Evolutionary conservation across 1,140 invertebrate species (phyloP).

Genomic region (Caenorhabditis brenneri): DNA sequence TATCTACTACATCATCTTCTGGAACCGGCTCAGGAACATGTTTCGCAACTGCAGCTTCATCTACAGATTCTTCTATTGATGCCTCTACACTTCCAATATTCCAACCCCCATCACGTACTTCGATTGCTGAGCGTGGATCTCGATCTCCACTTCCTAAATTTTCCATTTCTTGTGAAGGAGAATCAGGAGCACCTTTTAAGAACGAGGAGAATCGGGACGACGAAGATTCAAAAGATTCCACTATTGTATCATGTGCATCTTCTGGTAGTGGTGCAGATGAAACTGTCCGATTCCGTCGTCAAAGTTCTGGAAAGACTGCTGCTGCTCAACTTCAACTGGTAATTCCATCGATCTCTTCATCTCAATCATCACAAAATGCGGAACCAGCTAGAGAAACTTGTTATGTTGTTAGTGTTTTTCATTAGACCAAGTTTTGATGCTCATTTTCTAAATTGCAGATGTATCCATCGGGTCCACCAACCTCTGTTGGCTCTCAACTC

Average conservation of each 20-base stretch:
- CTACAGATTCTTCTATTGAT: constrained; percentile 68
- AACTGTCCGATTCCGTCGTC: constrained; percentile 11
- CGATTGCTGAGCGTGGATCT: constrained; percentile 39
- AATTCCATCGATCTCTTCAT: constrained; percentile 16
- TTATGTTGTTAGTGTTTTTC: neutral
- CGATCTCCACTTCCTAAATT: constrained; percentile 39
- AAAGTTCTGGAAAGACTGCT: neutral
- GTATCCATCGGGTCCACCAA: neutral
- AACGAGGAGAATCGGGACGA: neutral
- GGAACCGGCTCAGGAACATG: constrained; percentile 64
- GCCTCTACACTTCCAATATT: constrained; percentile 53
- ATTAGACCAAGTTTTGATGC: neutral
- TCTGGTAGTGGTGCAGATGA: neutral
- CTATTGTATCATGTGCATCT: neutral
- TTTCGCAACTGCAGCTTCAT: constrained; percentile 64
- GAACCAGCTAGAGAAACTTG: constrained; percentile 13
- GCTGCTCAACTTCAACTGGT: constrained; percentile 20
- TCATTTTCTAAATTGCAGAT: neutral
- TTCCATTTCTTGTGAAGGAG: constrained; percentile 30
- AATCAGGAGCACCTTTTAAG: neutral
- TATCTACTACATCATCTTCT: constrained; percentile 66
- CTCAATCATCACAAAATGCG: neutral
- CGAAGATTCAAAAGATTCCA: neutral
- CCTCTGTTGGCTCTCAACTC: constrained; percentile 24
- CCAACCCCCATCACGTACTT: constrained; percentile 31